Percentiles rank a stretch among this genome's conserved stretches.
Evolutionary conservation across 2,113 vertebrate genomes (phyloP).

Genomic region (Ornithorhynchus anatinus): DNA sequence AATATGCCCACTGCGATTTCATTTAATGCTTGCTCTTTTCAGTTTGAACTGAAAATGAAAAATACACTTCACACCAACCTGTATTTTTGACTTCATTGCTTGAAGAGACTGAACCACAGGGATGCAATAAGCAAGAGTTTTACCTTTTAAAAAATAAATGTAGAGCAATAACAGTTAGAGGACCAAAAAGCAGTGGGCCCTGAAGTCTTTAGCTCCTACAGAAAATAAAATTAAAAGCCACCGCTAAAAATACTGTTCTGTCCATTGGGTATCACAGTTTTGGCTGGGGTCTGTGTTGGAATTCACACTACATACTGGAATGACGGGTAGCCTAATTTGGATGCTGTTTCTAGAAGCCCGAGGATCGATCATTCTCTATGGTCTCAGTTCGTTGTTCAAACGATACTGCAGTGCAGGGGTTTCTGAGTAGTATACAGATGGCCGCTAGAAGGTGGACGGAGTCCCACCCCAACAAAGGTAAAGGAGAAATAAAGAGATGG

Average conservation of each 20-base stretch:
- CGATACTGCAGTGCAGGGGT: neutral
- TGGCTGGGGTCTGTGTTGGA: too few relatives aligned
- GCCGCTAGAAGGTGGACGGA: neutral
- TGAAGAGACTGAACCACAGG: constrained; percentile 91
- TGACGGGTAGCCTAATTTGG: neutral
- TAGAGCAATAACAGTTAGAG: neutral
- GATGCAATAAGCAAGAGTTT: constrained; percentile 92
- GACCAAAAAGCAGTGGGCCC: neutral
- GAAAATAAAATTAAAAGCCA: neutral
- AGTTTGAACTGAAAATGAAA: neutral
- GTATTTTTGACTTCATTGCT: constrained; percentile 79
- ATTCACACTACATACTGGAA: too few relatives aligned
- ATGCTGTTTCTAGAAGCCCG: neutral
- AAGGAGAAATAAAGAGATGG: neutral
- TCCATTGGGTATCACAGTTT: neutral
- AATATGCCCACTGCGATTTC: neutral
- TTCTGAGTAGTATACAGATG: neutral
- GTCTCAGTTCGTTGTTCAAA: neutral
- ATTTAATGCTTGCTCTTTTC: neutral
- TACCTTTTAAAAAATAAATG: constrained; percentile 76
- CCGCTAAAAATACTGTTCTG: neutral
- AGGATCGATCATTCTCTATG: neutral
- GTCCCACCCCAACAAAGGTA: neutral
- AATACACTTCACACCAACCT: constrained; percentile 61
- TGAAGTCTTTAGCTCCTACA: neutral